phyloP scores from a whole-genome alignment of 2,113 vertebrate genomes.

The Andinoacara biseriatus region DNA sequence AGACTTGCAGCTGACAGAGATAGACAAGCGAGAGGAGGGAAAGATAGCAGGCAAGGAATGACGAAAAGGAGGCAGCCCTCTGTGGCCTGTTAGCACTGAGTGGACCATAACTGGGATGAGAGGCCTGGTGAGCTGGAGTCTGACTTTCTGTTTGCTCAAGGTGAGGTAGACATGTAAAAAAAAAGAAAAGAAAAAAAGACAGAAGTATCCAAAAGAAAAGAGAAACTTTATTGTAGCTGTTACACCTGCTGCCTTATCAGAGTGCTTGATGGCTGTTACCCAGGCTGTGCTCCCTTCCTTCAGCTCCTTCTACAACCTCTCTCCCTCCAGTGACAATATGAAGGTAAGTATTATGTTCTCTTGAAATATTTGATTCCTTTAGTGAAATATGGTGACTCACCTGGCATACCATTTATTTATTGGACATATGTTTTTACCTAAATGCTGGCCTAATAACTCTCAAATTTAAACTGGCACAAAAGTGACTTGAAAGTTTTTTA shows the following conservation, averaged over 20 bases:
- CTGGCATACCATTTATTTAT: neutral
- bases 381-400: neutral
- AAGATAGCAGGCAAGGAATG: constrained; percentile 67
- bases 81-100: constrained; percentile 22
- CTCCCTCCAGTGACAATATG: constrained; percentile 64
- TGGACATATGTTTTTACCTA: neutral
- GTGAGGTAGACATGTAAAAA: constrained; percentile 13
- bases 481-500: accelerated
- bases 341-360: constrained; percentile 67
- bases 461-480: neutral
- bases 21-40: constrained; percentile 72
- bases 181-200: neutral
- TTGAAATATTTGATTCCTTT: neutral
- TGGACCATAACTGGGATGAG: constrained; percentile 33
- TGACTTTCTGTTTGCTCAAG: constrained; percentile 1
- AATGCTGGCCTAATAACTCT: neutral
- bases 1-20: constrained; percentile 73
- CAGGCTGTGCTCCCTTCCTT: constrained; percentile 79
- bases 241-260: constrained; percentile 2
- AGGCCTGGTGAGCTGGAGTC: neutral
- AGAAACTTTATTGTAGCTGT: neutral
- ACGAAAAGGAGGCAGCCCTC: constrained; percentile 19
- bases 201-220: neutral
- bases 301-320: constrained; percentile 78
- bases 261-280: constrained; percentile 76